phyloP scores from a whole-genome alignment of 2,113 vertebrate genomes.

The Corvus hawaiiensis region DNA sequence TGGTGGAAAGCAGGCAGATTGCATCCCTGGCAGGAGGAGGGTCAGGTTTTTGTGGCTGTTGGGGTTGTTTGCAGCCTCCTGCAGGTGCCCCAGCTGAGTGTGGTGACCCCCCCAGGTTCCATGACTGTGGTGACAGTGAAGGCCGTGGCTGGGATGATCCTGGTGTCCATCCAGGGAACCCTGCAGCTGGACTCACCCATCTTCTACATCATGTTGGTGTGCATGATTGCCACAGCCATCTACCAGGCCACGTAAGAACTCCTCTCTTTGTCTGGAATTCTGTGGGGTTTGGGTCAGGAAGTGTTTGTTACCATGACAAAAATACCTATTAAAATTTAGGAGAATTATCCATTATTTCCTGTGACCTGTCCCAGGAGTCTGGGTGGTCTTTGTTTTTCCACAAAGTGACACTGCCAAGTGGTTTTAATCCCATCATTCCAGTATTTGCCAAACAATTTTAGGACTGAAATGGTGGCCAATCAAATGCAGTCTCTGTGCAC shows the following conservation, averaged over 20 bases:
- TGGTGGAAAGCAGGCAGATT: neutral
- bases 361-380: neutral
- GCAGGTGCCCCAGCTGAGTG: neutral
- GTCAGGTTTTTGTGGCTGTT: neutral
- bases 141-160: slow-evolving; percentile 89
- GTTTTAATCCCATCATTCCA: neutral
- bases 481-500: neutral
- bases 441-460: neutral
- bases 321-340: neutral
- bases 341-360: neutral
- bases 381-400: neutral
- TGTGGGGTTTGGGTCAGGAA: neutral
- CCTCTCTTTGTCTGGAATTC: neutral
- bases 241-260: slow-evolving; percentile 88
- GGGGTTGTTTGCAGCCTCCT: neutral
- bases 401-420: neutral
- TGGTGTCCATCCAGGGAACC: slow-evolving; percentile 81
- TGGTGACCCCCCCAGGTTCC: slow-evolving; percentile 74
- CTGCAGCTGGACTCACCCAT: slow-evolving; percentile 90
- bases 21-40: neutral
- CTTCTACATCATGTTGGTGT: slow-evolving; percentile 93
- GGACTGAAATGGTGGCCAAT: neutral
- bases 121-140: slow-evolving; percentile 91
- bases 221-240: slow-evolving; percentile 86
- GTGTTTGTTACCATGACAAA: neutral